These are phyloP conservation scores for Selene dorsalis DNA, from an alignment of 2,797 vertebrate species.

Conservation along the genomic window DNA sequence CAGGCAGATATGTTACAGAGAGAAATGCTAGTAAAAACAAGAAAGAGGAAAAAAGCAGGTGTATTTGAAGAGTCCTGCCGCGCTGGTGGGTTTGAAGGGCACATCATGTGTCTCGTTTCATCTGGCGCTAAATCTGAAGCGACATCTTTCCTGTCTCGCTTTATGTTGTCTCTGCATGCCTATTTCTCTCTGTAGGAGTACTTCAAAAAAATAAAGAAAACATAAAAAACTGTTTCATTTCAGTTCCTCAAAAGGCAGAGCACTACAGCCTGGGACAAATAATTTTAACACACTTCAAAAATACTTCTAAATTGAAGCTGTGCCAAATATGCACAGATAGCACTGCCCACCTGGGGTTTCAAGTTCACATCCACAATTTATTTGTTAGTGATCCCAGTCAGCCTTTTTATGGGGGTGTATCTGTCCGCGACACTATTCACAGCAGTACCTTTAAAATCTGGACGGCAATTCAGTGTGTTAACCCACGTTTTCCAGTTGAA, in stretches of 20 bases:
- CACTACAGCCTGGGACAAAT: slow-evolving; percentile 14
- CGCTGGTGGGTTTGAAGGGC: slow-evolving; percentile 64
- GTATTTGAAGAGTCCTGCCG: slow-evolving; percentile 66
- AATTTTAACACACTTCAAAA: slow-evolving; percentile 1
- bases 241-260: slow-evolving; percentile 7
- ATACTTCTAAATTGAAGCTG: slow-evolving; percentile 10
- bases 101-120: slow-evolving; percentile 69
- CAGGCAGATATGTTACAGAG: slow-evolving; percentile 58
- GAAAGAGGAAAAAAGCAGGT: slow-evolving; percentile 48
- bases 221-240: slow-evolving; percentile 32
- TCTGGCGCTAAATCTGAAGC: slow-evolving; percentile 61
- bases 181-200: slow-evolving; percentile 34
- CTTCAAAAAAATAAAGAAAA: slow-evolving; percentile 41
- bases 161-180: slow-evolving; percentile 40
- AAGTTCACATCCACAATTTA: slow-evolving; percentile 17
- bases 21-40: slow-evolving; percentile 62
- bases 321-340: neutral
- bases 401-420: neutral
- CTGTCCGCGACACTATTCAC: neutral
- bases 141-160: slow-evolving; percentile 49
- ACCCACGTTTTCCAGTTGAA: slow-evolving; percentile 36
- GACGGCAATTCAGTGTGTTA: slow-evolving; percentile 21
- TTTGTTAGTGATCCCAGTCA: neutral
- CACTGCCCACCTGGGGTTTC: slow-evolving; percentile 20
- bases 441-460: neutral